Base-by-base conservation (phyloP, 2,797 vertebrate species). In the Botia kubotai region DNA sequence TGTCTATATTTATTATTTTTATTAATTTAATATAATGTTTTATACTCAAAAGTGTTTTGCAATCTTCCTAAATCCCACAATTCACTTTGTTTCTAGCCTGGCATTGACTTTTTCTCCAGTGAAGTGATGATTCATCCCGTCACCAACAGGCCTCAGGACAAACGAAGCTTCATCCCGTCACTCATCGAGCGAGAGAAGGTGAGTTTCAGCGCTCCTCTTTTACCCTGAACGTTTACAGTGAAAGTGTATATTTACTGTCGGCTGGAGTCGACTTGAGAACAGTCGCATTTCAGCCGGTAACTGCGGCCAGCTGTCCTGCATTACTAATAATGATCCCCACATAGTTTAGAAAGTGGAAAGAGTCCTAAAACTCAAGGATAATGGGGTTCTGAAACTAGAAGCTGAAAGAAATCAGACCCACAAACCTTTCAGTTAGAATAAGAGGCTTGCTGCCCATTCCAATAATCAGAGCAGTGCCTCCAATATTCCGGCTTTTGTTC, bases 121-220 rank as follows among this genome's bases (percentile, higher is more conserved):
- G 43, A 46, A 8, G 85, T 94, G 68, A 96, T 96, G 97, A 91
- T 97, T 85, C 97, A 99, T 77, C 97, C 97, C 0, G 96, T 99
- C 87, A 98, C 96, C 0, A 97, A 95, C 89, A 91, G 96, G 0
- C 97, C 97, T 0, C 94, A 93, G 0, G 94, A 98, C 91, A 99
- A 99, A 68, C 93, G 96, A 3, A 97, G 97, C 90, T 99, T 99
- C 91, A 98, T 98, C 86, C 97, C 97, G 0, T 99, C 97, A 0
- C 95, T 98, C 16, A 83, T 95, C 0, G 97, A 99, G 91, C 98
- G 97, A 88, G 95, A 97, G 83, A 98, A 98, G 95, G 96, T 95
- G 84, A 89, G 90, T 82, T 13, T 46, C 43, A 11, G 43, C 13
- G 2, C 21, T 13, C 60, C n/a, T 50, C 52, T 19, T 33, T 46